phyloP scores from a whole-genome alignment of 2,888 invertebrate species.

The Muschampia plurimacula region DNA sequence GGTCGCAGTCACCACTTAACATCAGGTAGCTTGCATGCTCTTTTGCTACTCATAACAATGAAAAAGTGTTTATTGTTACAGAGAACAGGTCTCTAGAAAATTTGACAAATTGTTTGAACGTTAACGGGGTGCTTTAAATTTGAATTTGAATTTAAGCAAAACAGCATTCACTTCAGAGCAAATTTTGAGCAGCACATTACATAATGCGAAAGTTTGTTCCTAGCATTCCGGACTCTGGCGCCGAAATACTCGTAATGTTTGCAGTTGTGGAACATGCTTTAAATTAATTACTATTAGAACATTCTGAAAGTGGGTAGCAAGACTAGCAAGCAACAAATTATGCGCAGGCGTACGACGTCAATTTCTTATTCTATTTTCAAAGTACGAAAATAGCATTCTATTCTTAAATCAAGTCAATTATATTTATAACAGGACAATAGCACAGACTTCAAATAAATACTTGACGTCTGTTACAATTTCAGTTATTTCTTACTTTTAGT shows the following conservation, averaged over 20 bases:
- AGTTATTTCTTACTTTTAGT: too few relatives aligned
- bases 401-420: too few relatives aligned
- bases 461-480: too few relatives aligned
- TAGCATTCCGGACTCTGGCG: not conserved
- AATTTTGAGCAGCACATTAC: not conserved
- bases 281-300: slow-evolving; percentile 6
- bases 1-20: too few relatives aligned
- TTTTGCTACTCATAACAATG: too few relatives aligned
- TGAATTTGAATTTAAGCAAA: not conserved
- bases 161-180: not conserved
- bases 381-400: too few relatives aligned
- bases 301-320: not conserved
- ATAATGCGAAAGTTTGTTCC: slow-evolving; percentile 1
- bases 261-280: slow-evolving; percentile 11
- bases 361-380: not conserved
- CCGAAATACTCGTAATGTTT: slow-evolving; percentile 1
- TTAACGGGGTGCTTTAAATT: not conserved
- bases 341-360: not conserved
- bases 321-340: not conserved
- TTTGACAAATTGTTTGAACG: not conserved
- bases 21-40: too few relatives aligned
- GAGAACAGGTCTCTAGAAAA: too few relatives aligned
- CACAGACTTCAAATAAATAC: too few relatives aligned
- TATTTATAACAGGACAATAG: too few relatives aligned
- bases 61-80: too few relatives aligned